Evolutionary conservation across 2,797 vertebrate genomes (phyloP), one percentile per base, ranked within the genome.

Genomic region (Harpagifer antarcticus): DNA sequence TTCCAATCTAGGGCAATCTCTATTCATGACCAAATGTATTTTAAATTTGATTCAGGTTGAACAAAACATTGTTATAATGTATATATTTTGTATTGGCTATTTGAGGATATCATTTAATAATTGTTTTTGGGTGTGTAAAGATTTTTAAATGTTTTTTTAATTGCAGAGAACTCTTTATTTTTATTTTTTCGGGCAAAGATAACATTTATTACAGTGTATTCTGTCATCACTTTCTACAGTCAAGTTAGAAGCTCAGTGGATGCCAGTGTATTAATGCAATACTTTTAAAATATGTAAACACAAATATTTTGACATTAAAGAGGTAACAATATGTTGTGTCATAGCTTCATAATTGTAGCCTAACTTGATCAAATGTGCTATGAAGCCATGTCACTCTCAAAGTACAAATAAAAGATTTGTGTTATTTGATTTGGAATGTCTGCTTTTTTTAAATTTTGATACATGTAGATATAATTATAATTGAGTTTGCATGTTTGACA

Each of bases 41-140:
- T 74, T 23, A 73, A 84, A 85, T 84, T 86, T 54, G 82, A 37
- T 52, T 73, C 72, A 33, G 56, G 40, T 56, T 74, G 47, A 81
- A 64, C 19, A 44, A 72, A 84, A 81, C 69, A 76, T 86, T 82
- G 65, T 83, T 76, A 48, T 44, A 19, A 76, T 88, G 85, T 97
- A 96, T 94, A 97, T 96, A 96, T 92, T 94, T 93, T 92, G 91
- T 90, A 94, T 94, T 93, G 0, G 89, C 85, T 95, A 94, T 96
- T 96, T 92, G 95, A 73, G 40, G 71, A 80, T 73, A 43, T 48
- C 69, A 74, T 77, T 65, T 12, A 57, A 31, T 43, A 57, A 63
- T 78, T 84, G 20, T 95, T 72, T 75, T 77, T 91, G 95, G 61
- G 19, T 82, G 56, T 96, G 93, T 90, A 96, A 95, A 95, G 82